Conservation (phyloP, 2,113 vertebrate genomes). For the Ranitomeya imitator region DNA sequence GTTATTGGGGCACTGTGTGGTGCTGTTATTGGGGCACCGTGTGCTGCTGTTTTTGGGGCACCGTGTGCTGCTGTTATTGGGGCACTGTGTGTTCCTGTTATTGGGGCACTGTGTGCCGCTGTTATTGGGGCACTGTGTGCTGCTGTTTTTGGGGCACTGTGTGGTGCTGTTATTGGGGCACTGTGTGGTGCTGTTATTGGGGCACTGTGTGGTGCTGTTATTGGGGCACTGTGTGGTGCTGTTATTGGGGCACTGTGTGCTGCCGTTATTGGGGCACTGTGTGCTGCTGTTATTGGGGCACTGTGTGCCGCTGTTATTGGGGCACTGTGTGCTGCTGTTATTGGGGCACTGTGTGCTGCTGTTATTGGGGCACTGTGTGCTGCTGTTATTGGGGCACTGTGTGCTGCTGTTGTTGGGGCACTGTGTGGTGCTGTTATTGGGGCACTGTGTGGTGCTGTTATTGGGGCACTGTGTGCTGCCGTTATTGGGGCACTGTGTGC, state of each 20-base stretch:
- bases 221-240: background rate
- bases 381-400: background rate
- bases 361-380: background rate
- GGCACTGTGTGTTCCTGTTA: background rate
- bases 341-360: background rate
- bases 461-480: background rate
- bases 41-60: background rate
- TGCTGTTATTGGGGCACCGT: background rate
- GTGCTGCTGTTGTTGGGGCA: background rate
- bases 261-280: background rate
- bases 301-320: background rate
- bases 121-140: background rate
- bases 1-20: background rate
- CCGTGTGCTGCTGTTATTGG: background rate
- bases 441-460: background rate
- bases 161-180: background rate
- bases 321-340: background rate
- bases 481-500: background rate
- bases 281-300: background rate
- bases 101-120: background rate
- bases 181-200: background rate
- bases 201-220: background rate
- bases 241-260: background rate
- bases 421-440: background rate
- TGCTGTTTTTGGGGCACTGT: background rate